Percentiles rank a stretch among this genome's conserved stretches.
Evolutionary conservation across 2,797 vertebrate genomes (phyloP).

Genomic region (Prunella strophiata): DNA sequence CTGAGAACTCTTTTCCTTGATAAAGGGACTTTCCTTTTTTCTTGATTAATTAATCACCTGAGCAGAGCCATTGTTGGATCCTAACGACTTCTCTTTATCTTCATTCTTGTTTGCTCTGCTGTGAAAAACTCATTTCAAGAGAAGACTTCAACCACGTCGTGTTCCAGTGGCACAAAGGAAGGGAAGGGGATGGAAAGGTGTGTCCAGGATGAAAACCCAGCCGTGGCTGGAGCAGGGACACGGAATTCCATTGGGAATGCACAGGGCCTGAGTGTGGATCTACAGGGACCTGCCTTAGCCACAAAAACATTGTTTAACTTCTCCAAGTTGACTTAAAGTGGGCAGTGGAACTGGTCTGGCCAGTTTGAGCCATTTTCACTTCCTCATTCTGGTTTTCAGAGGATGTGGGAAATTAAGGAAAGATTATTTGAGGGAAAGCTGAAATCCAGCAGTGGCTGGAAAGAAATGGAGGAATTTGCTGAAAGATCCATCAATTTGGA

Average conservation of each 20-base stretch:
- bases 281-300: background rate
- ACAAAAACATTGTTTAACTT: background rate
- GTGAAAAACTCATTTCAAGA: constrained; percentile 2
- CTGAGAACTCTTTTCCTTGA: background rate
- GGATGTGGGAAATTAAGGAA: background rate
- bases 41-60: constrained; percentile 16
- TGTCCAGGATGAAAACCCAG: background rate
- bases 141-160: background rate
- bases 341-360: constrained; percentile 6
- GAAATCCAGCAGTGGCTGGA: background rate
- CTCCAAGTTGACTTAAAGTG: background rate
- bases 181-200: background rate
- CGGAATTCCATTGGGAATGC: background rate
- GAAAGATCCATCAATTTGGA: background rate
- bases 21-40: constrained; percentile 36
- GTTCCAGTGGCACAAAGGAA: background rate
- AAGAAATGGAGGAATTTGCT: background rate
- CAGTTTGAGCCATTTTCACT: background rate
- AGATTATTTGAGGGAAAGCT: background rate
- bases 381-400: background rate
- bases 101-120: background rate
- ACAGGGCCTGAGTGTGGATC: background rate
- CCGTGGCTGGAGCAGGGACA: background rate
- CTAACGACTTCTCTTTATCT: background rate
- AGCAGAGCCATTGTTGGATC: background rate